Percentiles rank a stretch among this genome's conserved stretches.
Evolutionary conservation across 2,797 vertebrate species (phyloP).

Genomic region (Acropternis orthonyx): DNA sequence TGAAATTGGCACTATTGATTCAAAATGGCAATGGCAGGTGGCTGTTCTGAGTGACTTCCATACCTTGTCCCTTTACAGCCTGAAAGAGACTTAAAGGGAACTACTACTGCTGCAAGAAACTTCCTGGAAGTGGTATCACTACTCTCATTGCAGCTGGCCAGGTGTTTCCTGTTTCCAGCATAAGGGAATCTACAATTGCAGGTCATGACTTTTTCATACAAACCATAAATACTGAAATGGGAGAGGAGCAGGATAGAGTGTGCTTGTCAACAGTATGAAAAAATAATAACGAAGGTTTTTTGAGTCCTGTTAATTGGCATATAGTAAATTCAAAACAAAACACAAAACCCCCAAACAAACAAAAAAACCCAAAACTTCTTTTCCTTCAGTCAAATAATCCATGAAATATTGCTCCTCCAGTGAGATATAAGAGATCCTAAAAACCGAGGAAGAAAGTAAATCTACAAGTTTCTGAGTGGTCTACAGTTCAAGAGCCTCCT

Average conservation of each 20-base stretch:
- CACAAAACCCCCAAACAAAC: no score
- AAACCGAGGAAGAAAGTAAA: rapidly evolving
- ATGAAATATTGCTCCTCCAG: neutral
- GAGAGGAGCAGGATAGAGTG: neutral
- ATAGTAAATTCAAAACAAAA: neutral
- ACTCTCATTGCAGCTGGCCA: neutral
- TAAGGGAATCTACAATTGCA: neutral
- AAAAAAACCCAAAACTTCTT: neutral
- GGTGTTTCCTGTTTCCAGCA: neutral
- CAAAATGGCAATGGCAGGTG: neutral
- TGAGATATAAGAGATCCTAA: neutral
- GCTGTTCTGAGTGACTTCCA: neutral
- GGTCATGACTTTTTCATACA: neutral
- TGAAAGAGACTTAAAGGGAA: neutral
- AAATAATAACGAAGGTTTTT: neutral
- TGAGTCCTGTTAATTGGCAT: rapidly evolving
- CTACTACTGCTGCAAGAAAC: neutral
- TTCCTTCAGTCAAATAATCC: neutral
- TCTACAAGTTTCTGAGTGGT: neutral
- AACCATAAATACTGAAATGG: neutral
- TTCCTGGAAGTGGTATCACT: rapidly evolving
- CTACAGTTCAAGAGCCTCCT: neutral
- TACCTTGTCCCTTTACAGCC: rapidly evolving
- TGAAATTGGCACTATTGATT: neutral
- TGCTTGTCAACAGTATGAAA: neutral